Evolutionary conservation across 2,797 vertebrate genomes (phyloP), one percentile per base, ranked within the genome.

Genomic region (Sebastes paucispinis): DNA sequence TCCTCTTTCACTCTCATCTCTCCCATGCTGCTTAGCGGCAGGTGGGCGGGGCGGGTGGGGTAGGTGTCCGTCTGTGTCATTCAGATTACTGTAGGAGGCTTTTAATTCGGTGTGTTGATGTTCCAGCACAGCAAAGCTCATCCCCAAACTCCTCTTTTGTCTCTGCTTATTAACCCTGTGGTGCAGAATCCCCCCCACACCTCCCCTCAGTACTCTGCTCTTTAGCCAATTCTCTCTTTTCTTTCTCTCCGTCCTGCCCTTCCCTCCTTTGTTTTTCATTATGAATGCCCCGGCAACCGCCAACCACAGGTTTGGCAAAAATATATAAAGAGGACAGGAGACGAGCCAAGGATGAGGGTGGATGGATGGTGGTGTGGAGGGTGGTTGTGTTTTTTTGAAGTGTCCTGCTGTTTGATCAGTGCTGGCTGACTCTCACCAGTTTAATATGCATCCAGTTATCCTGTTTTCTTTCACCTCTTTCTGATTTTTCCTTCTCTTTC

Each of bases 151-250:
- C 73, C 54, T 55, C 89, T 80, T 91, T 92, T 92, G 90, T 92
- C 87, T 94, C 85, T 62, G 81, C 69, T 89, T 87, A 91, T 93
- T 89, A 92, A 88, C 88, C 92, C 91, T 60, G 85, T 11, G 31
- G 87, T 80, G 87, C 75, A 14, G 3, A 18, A 57, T 12, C 6
- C 32, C 31, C 10, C 62, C 22, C 79, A 13, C 70, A 7, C 74
- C 78, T 36, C 82, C 82, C 55, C 70, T 73, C 80, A 18, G 3
- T 4, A 8, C 77, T 58, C 47, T 6, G 3, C 73, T 58, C 75
- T 5, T n/a, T 68, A 36, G 88, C 85, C 89, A 85, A 55, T n/a
- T 74, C 79, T 47, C 31, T n/a, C 66, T 39, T 62, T 34, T 58
- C 59, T 57, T 31, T 62, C 69, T 69, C 16, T 63, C 64, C 16